phyloP scores from a whole-genome alignment of 2,113 vertebrate genomes.

The Leucopternis melanops region DNA sequence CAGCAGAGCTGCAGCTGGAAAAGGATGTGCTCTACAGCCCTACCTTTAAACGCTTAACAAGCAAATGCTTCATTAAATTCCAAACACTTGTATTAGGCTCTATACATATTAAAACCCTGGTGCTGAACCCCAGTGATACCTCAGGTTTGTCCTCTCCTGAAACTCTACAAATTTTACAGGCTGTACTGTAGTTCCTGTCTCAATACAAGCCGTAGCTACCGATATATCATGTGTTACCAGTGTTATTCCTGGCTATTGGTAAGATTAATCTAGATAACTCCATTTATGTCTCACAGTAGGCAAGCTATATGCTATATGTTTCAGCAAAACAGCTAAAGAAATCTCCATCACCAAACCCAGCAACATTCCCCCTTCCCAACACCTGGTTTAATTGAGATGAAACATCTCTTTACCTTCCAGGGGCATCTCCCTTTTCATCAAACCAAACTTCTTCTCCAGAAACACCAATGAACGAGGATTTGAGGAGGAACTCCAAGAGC shows the following conservation, averaged over 20 bases:
- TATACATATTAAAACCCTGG: not conserved
- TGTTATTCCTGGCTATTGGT: not conserved
- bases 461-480: conserved; percentile 89
- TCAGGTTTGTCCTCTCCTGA: not conserved
- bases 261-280: not conserved
- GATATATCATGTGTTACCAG: not conserved
- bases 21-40: not conserved
- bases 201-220: not conserved
- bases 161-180: not conserved
- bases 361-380: not conserved
- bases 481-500: conserved; percentile 92
- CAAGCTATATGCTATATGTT: not conserved
- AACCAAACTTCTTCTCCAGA: conserved; percentile 97
- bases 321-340: not conserved
- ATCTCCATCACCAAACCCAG: not conserved
- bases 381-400: not conserved
- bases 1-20: not conserved
- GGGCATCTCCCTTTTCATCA: conserved; percentile 95
- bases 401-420: conserved; percentile 83
- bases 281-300: not conserved
- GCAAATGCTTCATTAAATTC: not conserved
- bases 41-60: not conserved
- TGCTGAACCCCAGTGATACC: not conserved
- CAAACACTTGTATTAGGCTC: not conserved
- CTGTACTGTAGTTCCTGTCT: not conserved